phyloP scores from a whole-genome alignment of 2,797 vertebrate genomes.

The Sebastolobus alascanus region DNA sequence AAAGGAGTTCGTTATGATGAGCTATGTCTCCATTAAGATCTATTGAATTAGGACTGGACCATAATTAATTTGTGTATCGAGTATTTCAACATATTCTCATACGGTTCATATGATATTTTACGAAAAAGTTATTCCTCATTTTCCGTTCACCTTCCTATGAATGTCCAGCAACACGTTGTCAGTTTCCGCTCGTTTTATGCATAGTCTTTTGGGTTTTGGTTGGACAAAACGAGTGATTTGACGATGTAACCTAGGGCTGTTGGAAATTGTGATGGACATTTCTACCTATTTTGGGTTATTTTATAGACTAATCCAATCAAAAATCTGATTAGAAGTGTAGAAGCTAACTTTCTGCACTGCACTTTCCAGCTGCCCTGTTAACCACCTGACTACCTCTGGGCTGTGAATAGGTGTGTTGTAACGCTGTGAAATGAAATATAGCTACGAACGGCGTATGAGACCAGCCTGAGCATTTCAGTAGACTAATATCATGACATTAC shows the following conservation, averaged over 20 bases:
- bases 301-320: background rate
- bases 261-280: background rate
- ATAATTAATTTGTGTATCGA: background rate
- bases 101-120: too few relatives aligned
- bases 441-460: too few relatives aligned
- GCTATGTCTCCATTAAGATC: background rate
- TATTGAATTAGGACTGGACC: background rate
- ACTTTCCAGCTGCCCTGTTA: background rate
- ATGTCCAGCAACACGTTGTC: too few relatives aligned
- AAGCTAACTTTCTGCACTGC: background rate
- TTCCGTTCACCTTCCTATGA: too few relatives aligned
- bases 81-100: background rate
- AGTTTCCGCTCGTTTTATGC: too few relatives aligned
- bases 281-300: background rate
- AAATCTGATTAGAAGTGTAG: background rate
- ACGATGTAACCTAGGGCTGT: background rate
- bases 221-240: background rate
- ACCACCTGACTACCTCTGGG: background rate
- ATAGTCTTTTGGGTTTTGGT: background rate
- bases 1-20: background rate
- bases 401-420: background rate
- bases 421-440: conserved; percentile 16
- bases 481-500: background rate
- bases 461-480: background rate
- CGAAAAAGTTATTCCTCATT: too few relatives aligned